Base-by-base conservation (phyloP, 1,140 invertebrate species). In the Meteorus sp. region DNA sequence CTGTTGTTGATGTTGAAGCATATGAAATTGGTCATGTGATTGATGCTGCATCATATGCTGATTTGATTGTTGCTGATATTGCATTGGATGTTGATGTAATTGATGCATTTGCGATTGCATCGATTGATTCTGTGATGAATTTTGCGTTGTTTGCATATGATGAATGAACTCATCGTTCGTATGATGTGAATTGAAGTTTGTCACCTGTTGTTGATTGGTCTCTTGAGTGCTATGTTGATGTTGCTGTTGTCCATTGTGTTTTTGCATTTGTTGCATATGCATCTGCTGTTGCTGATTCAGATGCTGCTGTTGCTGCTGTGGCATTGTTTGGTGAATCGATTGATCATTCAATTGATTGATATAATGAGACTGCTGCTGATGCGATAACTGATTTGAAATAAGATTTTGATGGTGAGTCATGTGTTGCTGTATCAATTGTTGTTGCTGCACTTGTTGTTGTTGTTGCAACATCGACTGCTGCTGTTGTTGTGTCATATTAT, bases 211-310 rank as follows among this genome's bases (percentile, higher is more conserved):
- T 25, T 62, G 68, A 52, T 73, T 74, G n/a, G 75, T 39, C 37
- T 78, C 75, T 33, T 75, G 71, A 8, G 39, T 4, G 8, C 70
- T 17, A 39, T 73, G 67, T 22, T 78, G 75, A 43, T 77, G 74
- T 3, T 73, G 67, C 13, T 62, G 71, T 61, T 62, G 71, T 61
- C 74, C 63, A 50, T 75, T 75, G 8, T 74, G 70, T 56, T 80
- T 75, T 53, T 77, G 74, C 64, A 75, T 69, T 54, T 77, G 68
- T 31, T 76, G 71, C 31, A 73, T 31, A 43, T 78, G 75, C 17
- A 70, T 64, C 54, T 71, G 62, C 37, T 59, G 68, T 25, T 75
- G 72, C 25, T 74, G 65, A 31, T 72, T 75, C 68, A 69, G 66
- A 27, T 74, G 72, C 31, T 71, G 73, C n/a, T 71, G 70, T 19